Evolutionary conservation across 92 coral and sea anemone species (phyloP).

Genomic region (Zoanthus sociatus): DNA sequence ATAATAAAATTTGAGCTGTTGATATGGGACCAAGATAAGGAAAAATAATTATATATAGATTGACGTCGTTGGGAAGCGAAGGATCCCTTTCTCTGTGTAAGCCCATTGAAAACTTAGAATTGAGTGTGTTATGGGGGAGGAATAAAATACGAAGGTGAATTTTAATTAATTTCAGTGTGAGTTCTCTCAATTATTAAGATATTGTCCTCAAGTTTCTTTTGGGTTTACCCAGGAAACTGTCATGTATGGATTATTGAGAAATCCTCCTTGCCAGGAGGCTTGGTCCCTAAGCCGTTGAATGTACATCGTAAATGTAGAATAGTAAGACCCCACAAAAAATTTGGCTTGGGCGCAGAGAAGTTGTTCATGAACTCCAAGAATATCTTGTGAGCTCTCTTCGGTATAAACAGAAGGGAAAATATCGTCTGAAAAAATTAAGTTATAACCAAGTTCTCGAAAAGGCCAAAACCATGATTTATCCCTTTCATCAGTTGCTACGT

Average conservation of each 20-base stretch:
- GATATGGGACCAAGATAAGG: too few relatives aligned
- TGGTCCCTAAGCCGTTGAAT: conserved; percentile 81
- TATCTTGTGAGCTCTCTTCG: conserved; percentile 63
- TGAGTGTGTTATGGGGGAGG: too few relatives aligned
- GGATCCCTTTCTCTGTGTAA: too few relatives aligned
- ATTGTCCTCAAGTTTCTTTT: background rate
- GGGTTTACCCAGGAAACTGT: conserved; percentile 68
- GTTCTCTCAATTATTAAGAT: too few relatives aligned
- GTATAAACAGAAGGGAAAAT: conserved; percentile 36
- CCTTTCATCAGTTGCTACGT: conserved; percentile 92
- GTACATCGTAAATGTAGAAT: conserved; percentile 87
- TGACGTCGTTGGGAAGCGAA: too few relatives aligned
- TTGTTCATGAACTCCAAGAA: conserved; percentile 89
- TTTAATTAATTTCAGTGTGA: too few relatives aligned
- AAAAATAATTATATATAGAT: too few relatives aligned
- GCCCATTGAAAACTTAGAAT: too few relatives aligned
- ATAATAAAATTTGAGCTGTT: too few relatives aligned
- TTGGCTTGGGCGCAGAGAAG: conserved; percentile 85
- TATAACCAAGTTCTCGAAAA: conserved; percentile 81
- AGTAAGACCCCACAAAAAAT: conserved; percentile 85
- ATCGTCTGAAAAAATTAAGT: conserved; percentile 79
- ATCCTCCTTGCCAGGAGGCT: conserved; percentile 69
- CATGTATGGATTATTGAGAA: conserved; percentile 58
- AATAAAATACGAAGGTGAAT: too few relatives aligned
- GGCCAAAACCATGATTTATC: conserved; percentile 89